A percentile compares a stretch with the other conserved stretches of the same genome.
Evolutionary conservation across 37 sponge, comb jelly and placozoan genomes (phyloP).

Genomic region (Lycopodina hypogea): DNA sequence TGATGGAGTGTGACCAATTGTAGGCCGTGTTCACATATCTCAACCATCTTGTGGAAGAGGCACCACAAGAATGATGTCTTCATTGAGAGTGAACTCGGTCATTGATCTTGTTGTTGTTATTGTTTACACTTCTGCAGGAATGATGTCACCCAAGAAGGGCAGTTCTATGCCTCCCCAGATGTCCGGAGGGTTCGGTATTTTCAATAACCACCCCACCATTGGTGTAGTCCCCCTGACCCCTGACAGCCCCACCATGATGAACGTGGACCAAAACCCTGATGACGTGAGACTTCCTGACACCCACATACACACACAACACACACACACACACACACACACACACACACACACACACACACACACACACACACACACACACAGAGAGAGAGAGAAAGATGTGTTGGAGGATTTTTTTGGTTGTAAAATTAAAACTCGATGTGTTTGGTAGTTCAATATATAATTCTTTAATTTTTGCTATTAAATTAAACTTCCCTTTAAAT

Average conservation of each 20-base stretch:
- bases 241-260: constrained; percentile 63
- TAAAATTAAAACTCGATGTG: no score
- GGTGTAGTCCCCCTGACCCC: constrained; percentile 16
- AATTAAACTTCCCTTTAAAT: no score
- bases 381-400: no score
- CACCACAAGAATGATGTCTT: no score
- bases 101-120: no score
- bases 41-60: no score
- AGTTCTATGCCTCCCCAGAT: not conserved
- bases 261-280: constrained; percentile 33
- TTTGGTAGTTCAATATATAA: no score
- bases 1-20: no score
- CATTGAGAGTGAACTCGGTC: no score
- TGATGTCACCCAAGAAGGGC: not conserved
- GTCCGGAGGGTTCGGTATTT: constrained; percentile 5
- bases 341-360: constrained; percentile 14
- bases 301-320: not conserved
- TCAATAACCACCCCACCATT: not conserved
- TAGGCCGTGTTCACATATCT: no score
- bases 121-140: not conserved
- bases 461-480: no score
- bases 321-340: not conserved
- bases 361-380: constrained; percentile 19
- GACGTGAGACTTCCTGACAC: constrained; percentile 21
- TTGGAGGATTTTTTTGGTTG: no score